Base-by-base conservation (phyloP, 2,888 invertebrate species). In the Smittia sp. region DNA sequence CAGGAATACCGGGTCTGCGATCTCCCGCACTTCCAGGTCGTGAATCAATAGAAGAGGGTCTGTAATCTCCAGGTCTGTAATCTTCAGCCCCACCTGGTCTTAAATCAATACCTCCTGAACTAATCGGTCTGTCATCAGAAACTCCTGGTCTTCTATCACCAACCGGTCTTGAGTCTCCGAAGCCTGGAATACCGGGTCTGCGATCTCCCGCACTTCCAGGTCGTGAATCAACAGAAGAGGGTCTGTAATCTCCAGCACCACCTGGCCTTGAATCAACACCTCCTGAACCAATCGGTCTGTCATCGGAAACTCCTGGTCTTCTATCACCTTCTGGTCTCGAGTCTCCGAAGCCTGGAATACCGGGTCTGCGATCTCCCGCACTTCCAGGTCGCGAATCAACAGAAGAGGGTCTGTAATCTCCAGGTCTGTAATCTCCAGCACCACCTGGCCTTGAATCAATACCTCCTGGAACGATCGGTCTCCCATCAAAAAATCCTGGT, bases 191-290 rank as follows among this genome's bases (percentile, higher is more conserved):
- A 15, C 15, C 11, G 6, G 46, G 11, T 46, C 46, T 15, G 3
- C 11, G n/a, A 46, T 11, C 27, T 11, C 54, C 52, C n/a, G 32
- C 63, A 41, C 24, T 39, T 13, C 65, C 62, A n/a, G 63, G 20
- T 67, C 46, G 32, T 11, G 20, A 24, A 15, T 13, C 68, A 9
- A 32, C 9, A 9, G n/a, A n/a, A n/a, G n/a, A n/a, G n/a, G n/a
- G n/a, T n/a, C n/a, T n/a, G 32, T 41, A 20, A n/a, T 69, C 69
- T 22, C 32, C 54, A n/a, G 41, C 22, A 15, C 74, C 66, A 4
- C 27, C 7, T 39, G 73, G 46, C 41, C 52, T 25, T 25, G 22
- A 25, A 15, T 38, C 24, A 15, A 24, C 20, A 41, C 24, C 68
- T n/a, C n/a, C 24, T 62, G 20, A 18, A 58, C 15, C 1, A 58